Evolutionary conservation across 1,140 invertebrate species (phyloP).

Genomic region (Semibalanus balanoides): DNA sequence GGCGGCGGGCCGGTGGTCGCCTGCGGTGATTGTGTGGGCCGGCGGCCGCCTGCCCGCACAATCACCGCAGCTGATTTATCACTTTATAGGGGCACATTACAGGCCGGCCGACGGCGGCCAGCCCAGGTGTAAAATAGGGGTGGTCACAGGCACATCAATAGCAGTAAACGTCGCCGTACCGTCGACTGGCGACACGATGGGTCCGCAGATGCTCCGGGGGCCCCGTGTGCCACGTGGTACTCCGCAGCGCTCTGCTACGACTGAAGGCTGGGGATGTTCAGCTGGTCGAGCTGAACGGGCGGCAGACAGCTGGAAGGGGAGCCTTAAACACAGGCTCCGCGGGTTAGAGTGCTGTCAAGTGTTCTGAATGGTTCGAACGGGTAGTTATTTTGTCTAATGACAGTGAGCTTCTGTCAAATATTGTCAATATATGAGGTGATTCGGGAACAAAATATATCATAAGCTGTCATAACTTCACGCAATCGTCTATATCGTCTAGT

Average conservation of each 20-base stretch:
- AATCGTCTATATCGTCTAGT: no score
- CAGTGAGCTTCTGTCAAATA: no score
- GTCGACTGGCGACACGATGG: neutral
- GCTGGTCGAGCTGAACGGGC: neutral
- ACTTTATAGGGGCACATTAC: neutral
- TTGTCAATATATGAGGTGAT: no score
- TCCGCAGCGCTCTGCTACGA: no score
- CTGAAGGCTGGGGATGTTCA: no score
- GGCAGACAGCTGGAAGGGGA: neutral
- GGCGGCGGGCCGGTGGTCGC: no score
- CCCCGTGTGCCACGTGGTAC: neutral
- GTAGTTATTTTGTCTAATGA: no score
- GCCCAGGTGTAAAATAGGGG: constrained; percentile 1
- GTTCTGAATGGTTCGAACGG: neutral
- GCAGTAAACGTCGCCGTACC: neutral
- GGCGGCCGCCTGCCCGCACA: no score
- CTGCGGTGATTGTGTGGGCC: no score
- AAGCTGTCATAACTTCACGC: no score
- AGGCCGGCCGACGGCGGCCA: neutral
- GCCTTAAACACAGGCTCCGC: neutral
- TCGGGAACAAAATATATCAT: no score
- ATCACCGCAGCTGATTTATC: neutral
- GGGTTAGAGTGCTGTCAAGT: neutral
- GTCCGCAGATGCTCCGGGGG: no score
- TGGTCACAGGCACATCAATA: neutral